These are phyloP conservation scores for Gastrophysa polygoni DNA, from an alignment of 2,888 invertebrate genomes.

Conservation along the genomic window DNA sequence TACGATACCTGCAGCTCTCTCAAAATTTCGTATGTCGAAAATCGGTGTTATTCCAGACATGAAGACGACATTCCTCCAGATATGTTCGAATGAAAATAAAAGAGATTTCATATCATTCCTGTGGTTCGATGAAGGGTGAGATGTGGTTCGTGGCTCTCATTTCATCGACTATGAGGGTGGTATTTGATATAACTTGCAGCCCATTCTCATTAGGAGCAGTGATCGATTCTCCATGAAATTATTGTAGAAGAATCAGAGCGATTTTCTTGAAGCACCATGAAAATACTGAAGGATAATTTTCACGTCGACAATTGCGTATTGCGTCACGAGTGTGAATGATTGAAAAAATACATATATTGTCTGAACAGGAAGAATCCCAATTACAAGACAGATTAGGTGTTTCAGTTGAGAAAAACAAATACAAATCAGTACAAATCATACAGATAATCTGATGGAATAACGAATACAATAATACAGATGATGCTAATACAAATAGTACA, in stretches of 20 bases:
- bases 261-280: constrained; percentile 9
- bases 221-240: constrained; percentile 19
- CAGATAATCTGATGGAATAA: too few relatives aligned
- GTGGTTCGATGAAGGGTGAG: constrained; percentile 31
- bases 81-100: constrained; percentile 36
- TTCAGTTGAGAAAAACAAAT: too few relatives aligned
- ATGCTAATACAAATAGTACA: too few relatives aligned
- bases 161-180: constrained; percentile 28
- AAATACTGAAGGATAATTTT: constrained; percentile 17
- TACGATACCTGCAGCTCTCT: too few relatives aligned
- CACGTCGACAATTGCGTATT: constrained; percentile 26
- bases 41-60: too few relatives aligned
- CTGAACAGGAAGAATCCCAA: too few relatives aligned
- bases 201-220: constrained; percentile 30
- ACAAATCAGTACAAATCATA: too few relatives aligned
- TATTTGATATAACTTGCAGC: constrained; percentile 29
- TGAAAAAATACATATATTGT: too few relatives aligned
- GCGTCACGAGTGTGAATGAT: constrained; percentile 21
- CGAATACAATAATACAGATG: too few relatives aligned
- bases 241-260: neutral
- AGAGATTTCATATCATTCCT: constrained; percentile 44
- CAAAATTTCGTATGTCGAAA: too few relatives aligned
- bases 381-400: too few relatives aligned
- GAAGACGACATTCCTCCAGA: constrained; percentile 44
- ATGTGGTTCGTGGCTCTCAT: constrained; percentile 15